A percentile compares a stretch with the other conserved stretches of the same genome.
Conservation (phyloP, 2,888 invertebrate genomes). For the Xylophagus ater region DNA sequence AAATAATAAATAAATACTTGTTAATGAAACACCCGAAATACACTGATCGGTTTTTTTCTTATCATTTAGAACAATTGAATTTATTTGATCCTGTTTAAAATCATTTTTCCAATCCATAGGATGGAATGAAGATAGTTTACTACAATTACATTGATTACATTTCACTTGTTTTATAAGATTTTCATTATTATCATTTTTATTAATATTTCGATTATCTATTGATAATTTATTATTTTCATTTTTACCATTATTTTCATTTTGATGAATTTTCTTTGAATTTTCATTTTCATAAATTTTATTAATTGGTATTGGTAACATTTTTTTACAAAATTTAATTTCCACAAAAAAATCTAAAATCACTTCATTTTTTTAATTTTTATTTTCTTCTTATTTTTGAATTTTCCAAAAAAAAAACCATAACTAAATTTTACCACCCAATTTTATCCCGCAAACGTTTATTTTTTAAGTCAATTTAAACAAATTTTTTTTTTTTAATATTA, state of each 20-base stretch:
- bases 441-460: too few relatives aligned
- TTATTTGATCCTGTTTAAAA: too few relatives aligned
- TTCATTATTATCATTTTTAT: not conserved
- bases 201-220: constrained; percentile 1
- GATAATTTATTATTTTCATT: constrained; percentile 1
- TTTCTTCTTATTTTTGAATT: not conserved
- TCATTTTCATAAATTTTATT: not conserved
- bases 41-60: too few relatives aligned
- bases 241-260: not conserved
- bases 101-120: too few relatives aligned
- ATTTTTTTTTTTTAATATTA: too few relatives aligned
- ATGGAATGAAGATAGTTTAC: not conserved
- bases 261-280: not conserved
- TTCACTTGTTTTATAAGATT: too few relatives aligned
- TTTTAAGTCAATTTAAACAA: too few relatives aligned
- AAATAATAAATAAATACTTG: constrained; percentile 31
- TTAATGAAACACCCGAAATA: too few relatives aligned
- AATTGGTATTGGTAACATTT: constrained; percentile 8
- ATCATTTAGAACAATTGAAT: too few relatives aligned
- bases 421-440: too few relatives aligned
- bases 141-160: not conserved
- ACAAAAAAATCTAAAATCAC: not conserved
- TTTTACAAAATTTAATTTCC: not conserved
- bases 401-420: constrained; percentile 2
- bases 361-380: not conserved